These are phyloP conservation scores for Tympanuchus pallidicinctus DNA, from an alignment of 2,113 vertebrate genomes.

Conservation along the genomic window DNA sequence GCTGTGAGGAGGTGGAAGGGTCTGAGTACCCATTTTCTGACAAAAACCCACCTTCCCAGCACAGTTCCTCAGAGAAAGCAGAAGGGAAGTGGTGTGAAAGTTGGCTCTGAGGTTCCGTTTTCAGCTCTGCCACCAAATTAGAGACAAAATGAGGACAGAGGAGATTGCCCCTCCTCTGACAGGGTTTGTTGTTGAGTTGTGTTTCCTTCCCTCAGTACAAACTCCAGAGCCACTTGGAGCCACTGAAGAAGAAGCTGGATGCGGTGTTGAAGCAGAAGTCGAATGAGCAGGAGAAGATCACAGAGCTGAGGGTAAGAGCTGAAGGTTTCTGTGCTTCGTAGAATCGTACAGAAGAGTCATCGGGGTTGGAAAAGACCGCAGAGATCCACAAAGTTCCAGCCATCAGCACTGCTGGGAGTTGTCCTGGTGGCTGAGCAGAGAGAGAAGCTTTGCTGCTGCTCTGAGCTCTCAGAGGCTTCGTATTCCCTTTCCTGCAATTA, in stretches of 20 bases:
- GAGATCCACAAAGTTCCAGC: too few relatives aligned
- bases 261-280: conserved; percentile 76
- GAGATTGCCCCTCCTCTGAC: too few relatives aligned
- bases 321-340: accelerated
- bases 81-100: neutral
- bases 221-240: conserved; percentile 78
- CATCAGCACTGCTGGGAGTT: accelerated
- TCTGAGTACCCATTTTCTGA: neutral
- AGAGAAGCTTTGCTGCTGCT: neutral
- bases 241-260: conserved; percentile 74
- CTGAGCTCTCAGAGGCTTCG: neutral
- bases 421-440: neutral
- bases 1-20: neutral
- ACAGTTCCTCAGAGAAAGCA: accelerated
- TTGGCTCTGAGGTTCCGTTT: neutral
- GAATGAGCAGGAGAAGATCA: conserved; percentile 75
- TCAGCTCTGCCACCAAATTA: neutral
- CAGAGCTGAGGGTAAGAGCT: conserved; percentile 69
- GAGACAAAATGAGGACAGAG: neutral
- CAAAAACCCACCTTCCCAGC: neutral
- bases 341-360: too few relatives aligned
- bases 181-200: neutral
- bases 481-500: accelerated
- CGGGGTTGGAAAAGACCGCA: too few relatives aligned
- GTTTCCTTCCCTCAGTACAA: conserved; percentile 58